A percentile compares a stretch with the other conserved stretches of the same genome.
phyloP scores from a whole-genome alignment of 2,888 invertebrate species.

The Onthophagus sagittarius region DNA sequence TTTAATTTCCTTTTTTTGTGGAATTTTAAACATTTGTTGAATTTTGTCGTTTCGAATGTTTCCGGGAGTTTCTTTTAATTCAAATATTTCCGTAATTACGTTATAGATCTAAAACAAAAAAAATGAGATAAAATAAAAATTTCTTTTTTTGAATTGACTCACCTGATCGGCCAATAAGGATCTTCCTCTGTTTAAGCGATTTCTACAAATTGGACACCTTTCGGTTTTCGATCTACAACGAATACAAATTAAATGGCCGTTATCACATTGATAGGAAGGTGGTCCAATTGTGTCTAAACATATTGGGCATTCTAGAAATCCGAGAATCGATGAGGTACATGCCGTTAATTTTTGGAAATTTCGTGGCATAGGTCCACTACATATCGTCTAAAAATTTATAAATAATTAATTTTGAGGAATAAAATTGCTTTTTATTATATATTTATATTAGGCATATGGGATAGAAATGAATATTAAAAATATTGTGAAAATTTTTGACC shows the following conservation, averaged over 20 bases:
- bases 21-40: slow-evolving; percentile 50
- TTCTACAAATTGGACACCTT: slow-evolving; percentile 61
- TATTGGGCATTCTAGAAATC: slow-evolving; percentile 61
- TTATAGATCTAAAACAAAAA: slow-evolving; percentile 46
- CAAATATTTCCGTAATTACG: slow-evolving; percentile 51
- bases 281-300: slow-evolving; percentile 61
- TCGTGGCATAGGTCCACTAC: slow-evolving; percentile 56
- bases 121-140: not conserved
- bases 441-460: too few relatives aligned
- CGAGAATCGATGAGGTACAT: slow-evolving; percentile 52
- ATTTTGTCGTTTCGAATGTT: slow-evolving; percentile 44
- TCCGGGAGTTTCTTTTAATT: slow-evolving; percentile 46
- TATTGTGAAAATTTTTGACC: too few relatives aligned
- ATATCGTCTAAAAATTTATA: slow-evolving; percentile 43
- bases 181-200: slow-evolving; percentile 51
- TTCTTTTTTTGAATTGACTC: slow-evolving; percentile 19
- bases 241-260: slow-evolving; percentile 62
- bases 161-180: slow-evolving; percentile 56
- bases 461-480: too few relatives aligned
- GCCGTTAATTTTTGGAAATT: slow-evolving; percentile 53
- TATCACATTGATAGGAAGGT: slow-evolving; percentile 62
- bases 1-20: slow-evolving; percentile 38
- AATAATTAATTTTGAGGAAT: not conserved
- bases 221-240: slow-evolving; percentile 58
- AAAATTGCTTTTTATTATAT: too few relatives aligned